Conservation (phyloP, 2,797 vertebrate genomes). For the Eulemur albifrons region DNA sequence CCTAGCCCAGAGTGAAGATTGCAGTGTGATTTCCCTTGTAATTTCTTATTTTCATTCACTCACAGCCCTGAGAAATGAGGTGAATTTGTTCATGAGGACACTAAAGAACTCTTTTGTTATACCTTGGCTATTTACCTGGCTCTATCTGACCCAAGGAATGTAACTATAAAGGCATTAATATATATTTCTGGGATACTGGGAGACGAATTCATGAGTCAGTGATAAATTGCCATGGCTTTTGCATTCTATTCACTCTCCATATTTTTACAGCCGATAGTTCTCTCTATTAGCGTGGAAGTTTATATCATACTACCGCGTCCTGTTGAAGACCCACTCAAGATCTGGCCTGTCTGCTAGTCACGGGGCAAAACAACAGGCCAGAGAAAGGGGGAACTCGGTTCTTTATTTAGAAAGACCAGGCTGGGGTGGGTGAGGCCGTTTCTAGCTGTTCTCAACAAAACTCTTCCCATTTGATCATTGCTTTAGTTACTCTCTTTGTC, state of each 20-base stretch:
- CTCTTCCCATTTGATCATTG: not conserved
- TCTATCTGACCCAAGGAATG: conserved; percentile 19
- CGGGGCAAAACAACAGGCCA: not conserved
- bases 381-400: not conserved
- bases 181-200: conserved; percentile 1
- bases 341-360: not conserved
- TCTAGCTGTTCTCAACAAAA: not conserved
- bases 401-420: not conserved
- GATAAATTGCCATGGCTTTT: conserved; percentile 46
- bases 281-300: conserved; percentile 27
- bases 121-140: conserved; percentile 1
- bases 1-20: conserved; percentile 60
- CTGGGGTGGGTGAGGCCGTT: not conserved
- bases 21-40: conserved; percentile 66
- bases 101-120: conserved; percentile 33
- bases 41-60: conserved; percentile 75
- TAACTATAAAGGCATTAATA: not conserved
- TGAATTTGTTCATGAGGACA: conserved; percentile 49
- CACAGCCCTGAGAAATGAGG: conserved; percentile 57
- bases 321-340: not conserved
- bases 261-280: conserved; percentile 37
- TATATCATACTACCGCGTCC: not conserved
- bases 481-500: not conserved
- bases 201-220: conserved; percentile 30
- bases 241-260: not conserved